Evolutionary conservation across 1,140 invertebrate species (phyloP).

Genomic region (Drosophila sproati): DNA sequence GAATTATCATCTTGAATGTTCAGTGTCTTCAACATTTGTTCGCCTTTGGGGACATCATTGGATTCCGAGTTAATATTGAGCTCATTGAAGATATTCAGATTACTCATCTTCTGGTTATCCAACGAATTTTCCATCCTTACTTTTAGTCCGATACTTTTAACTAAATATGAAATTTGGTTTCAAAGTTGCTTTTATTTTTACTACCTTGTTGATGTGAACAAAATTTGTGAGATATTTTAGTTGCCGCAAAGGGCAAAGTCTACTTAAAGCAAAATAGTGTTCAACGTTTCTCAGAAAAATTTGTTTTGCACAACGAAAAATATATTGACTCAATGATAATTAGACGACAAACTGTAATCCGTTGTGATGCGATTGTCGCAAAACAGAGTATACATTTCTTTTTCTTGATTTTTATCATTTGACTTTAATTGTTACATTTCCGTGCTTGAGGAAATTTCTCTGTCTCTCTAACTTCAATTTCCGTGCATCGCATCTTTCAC

Average conservation of each 20-base stretch:
- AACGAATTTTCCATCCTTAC: slow-evolving; percentile 2
- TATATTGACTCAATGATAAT: too few species aligned
- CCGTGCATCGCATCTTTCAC: slow-evolving; percentile 6
- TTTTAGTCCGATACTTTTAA: neutral
- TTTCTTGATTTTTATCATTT: slow-evolving; percentile 7
- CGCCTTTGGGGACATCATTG: neutral
- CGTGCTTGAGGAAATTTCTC: slow-evolving; percentile 19
- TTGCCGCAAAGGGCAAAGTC: neutral
- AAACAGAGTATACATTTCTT: neutral
- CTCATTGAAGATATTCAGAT: neutral
- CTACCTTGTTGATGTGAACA: neutral
- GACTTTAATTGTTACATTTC: neutral
- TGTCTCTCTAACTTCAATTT: slow-evolving; percentile 15
- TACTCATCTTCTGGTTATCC: neutral
- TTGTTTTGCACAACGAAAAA: too few species aligned
- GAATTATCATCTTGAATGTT: neutral
- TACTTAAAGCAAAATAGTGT: neutral
- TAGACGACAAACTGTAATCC: too few species aligned
- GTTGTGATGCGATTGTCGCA: too few species aligned
- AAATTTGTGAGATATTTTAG: neutral
- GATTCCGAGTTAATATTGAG: neutral
- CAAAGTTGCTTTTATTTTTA: neutral
- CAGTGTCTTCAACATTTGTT: too few species aligned
- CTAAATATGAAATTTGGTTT: slow-evolving; percentile 11
- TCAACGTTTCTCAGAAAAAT: neutral